Conservation (phyloP, 2,797 vertebrate genomes). For the Tadarida brasiliensis region DNA sequence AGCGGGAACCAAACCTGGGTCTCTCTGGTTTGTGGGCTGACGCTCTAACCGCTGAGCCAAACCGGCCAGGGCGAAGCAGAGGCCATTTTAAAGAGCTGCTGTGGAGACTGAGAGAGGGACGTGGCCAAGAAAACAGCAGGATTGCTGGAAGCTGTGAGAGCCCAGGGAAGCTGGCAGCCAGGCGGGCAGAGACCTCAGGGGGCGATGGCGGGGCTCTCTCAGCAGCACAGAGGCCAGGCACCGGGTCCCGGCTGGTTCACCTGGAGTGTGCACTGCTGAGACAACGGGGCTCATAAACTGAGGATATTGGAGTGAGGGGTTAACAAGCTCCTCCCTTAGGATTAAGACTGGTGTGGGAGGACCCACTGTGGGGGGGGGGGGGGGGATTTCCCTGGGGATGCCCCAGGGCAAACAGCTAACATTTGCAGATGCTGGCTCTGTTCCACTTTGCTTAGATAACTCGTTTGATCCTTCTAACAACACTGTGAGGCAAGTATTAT, state of each 20-base stretch:
- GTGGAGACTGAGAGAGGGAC: background rate
- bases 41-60: too few species aligned
- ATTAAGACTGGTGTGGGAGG: background rate
- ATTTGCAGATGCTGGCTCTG: background rate
- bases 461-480: background rate
- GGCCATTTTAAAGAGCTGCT: background rate
- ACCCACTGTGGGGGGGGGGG: too few species aligned
- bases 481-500: background rate
- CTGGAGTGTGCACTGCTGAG: background rate
- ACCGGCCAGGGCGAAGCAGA: too few species aligned
- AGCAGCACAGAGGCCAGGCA: background rate
- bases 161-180: background rate
- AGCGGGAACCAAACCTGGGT: too few species aligned
- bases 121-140: background rate
- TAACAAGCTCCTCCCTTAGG: background rate
- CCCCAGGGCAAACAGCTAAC: accelerated
- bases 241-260: background rate
- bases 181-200: too few species aligned
- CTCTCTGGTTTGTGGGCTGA: too few species aligned
- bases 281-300: background rate
- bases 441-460: background rate
- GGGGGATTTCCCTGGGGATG: background rate
- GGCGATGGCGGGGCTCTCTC: accelerated
- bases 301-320: background rate
- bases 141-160: background rate